Evolutionary conservation across 2,113 vertebrate genomes (phyloP).

Genomic region (Tringa solitaria): DNA sequence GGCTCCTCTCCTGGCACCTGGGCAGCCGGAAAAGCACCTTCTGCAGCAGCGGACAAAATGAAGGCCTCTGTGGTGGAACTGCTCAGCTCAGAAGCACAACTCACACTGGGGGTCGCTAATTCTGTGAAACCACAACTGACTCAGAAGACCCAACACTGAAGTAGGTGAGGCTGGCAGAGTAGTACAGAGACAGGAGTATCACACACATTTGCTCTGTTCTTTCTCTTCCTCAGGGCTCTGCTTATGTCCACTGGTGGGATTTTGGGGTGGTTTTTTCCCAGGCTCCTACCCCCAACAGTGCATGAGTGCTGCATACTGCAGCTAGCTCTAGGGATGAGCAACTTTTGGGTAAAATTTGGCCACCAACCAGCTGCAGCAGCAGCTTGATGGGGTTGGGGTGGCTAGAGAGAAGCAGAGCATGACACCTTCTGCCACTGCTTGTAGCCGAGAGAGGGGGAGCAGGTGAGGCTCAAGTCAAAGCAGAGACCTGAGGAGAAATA

Average conservation of each 20-base stretch:
- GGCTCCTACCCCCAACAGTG: neutral
- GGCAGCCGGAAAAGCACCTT: neutral
- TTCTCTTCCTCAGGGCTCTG: neutral
- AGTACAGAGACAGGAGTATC: neutral
- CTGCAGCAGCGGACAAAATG: rapidly evolving
- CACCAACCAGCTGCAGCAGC: neutral
- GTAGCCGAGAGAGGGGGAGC: neutral
- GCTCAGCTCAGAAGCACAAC: neutral
- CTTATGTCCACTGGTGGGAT: neutral
- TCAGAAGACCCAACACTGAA: neutral
- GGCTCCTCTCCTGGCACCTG: neutral
- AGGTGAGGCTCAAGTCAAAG: neutral
- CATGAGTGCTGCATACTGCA: neutral
- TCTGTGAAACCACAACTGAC: neutral
- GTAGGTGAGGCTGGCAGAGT: neutral
- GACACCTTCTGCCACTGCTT: neutral
- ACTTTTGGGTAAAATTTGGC: too few relatives aligned
- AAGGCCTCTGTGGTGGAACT: rapidly evolving
- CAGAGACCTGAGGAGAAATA: neutral
- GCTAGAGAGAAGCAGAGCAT: neutral
- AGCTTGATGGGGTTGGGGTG: neutral
- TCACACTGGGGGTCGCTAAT: neutral
- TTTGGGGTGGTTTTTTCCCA: too few relatives aligned
- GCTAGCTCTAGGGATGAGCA: neutral
- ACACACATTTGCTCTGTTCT: neutral